Evolutionary conservation across 2,113 vertebrate genomes (phyloP).

Genomic region (Salvator merianae): DNA sequence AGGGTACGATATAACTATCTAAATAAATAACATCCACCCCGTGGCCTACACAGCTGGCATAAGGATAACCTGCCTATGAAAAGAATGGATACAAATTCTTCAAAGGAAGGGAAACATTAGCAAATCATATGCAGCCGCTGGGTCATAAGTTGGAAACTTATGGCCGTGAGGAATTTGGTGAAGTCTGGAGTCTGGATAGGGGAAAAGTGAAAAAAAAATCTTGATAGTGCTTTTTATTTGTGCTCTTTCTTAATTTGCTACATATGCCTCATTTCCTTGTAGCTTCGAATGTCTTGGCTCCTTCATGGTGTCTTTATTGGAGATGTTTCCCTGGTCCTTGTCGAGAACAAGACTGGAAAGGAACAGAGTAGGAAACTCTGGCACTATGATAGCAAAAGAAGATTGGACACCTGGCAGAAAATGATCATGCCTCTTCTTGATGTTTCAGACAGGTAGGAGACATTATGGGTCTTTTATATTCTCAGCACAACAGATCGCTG

Average conservation of each 20-base stretch:
- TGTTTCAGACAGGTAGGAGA: constrained; percentile 86
- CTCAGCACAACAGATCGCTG: not conserved
- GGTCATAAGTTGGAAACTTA: too few relatives aligned
- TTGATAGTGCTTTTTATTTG: too few relatives aligned
- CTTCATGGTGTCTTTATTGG: constrained; percentile 79
- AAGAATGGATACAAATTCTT: too few relatives aligned
- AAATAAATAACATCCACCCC: too few relatives aligned
- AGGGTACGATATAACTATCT: too few relatives aligned
- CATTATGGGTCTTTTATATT: not conserved
- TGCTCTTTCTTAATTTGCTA: not conserved
- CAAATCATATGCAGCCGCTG: too few relatives aligned
- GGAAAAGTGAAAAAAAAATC: too few relatives aligned
- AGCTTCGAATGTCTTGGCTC: constrained; percentile 91
- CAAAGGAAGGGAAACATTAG: too few relatives aligned
- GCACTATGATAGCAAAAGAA: constrained; percentile 73
- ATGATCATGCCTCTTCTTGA: constrained; percentile 82
- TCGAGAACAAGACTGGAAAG: constrained; percentile 89
- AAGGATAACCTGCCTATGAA: too few relatives aligned
- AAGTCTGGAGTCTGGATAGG: too few relatives aligned
- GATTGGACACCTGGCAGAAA: constrained; percentile 83
- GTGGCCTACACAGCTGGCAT: too few relatives aligned
- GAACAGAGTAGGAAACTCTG: constrained; percentile 82
- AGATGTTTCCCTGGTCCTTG: constrained; percentile 84
- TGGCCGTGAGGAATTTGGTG: too few relatives aligned
- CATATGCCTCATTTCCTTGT: constrained; percentile 43